Evolutionary conservation across 2,113 vertebrate genomes (phyloP).

Genomic region (Notothenia rossii): DNA sequence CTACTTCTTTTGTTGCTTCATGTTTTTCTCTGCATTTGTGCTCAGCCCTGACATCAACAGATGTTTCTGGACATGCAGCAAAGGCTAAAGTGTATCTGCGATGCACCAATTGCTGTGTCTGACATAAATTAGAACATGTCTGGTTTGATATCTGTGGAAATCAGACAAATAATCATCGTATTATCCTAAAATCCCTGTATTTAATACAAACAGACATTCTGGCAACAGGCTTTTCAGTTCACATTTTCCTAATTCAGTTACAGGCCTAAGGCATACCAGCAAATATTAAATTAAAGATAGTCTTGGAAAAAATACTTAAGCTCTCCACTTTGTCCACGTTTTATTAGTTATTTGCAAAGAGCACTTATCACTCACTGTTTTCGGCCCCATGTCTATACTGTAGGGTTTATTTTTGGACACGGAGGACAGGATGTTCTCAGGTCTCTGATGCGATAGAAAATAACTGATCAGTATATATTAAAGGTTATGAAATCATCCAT

Average conservation of each 20-base stretch:
- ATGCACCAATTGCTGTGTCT: background rate
- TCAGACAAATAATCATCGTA: background rate
- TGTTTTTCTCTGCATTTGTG: constrained; percentile 31
- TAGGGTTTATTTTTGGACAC: background rate
- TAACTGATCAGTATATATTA: background rate
- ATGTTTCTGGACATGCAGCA: background rate
- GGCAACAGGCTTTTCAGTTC: constrained; percentile 25
- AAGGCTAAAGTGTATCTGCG: background rate
- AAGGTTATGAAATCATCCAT: background rate
- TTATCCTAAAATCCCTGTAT: background rate
- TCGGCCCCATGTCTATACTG: background rate
- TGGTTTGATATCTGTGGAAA: background rate
- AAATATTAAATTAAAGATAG: constrained; percentile 35
- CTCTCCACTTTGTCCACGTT: background rate
- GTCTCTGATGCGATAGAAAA: constrained; percentile 4
- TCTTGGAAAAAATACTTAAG: constrained; percentile 28
- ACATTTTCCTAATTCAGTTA: constrained; percentile 35
- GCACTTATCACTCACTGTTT: constrained; percentile 4
- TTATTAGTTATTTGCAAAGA: background rate
- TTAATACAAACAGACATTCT: background rate
- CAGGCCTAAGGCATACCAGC: constrained; percentile 24
- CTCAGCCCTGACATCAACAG: constrained; percentile 26
- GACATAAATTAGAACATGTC: constrained; percentile 2
- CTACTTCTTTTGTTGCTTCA: constrained; percentile 52
- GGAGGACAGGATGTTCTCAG: background rate